Evolutionary conservation across 2,113 vertebrate species (phyloP), one percentile per base, ranked within the genome.

Genomic region (Cairina moschata): DNA sequence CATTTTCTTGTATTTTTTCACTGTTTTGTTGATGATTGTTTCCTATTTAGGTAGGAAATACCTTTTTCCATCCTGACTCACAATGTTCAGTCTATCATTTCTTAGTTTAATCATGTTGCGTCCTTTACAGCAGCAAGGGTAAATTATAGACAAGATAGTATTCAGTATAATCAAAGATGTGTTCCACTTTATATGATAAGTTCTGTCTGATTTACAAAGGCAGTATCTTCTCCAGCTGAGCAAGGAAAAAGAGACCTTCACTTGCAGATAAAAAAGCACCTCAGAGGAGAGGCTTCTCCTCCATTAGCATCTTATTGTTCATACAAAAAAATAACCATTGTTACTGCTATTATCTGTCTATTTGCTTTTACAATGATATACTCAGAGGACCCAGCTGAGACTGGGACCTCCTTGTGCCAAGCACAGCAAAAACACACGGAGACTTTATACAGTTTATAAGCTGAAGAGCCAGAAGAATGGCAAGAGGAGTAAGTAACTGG

Each of bases 141-240:
- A 96, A 91, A 88, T 96, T 95, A 95, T 89, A 83, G 84, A 13
- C 71, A 89, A 78, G 52, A 46, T 32, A 88, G 66, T 54, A 77
- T 63, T 73, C 87, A 42, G 22, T 59, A 88, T 88, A 93, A 83
- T 94, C 81, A 96, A 89, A 96, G 60, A 95, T 54, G n/a, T 90
- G 52, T 86, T 94, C 42, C 73, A 81, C 88, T 94, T 90, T 90
- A 79, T 48, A 75, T 88, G 52, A 38, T 74, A 95, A 72, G 29
- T 90, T 88, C 93, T 81, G 65, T 44, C 52, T 91, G 86, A 88
- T 93, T 96, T 83, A 65, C 75, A 96, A 95, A 91, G 86, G 54
- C 85, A 55, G 74, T 60, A 83, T 84, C 42, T 92, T 88, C 68
- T 82, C 75, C 40, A 88, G 75, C 79, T 92, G 90, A 77, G 44